Base-by-base conservation (phyloP, 2,113 vertebrate species). In the Ictalurus punctatus region DNA sequence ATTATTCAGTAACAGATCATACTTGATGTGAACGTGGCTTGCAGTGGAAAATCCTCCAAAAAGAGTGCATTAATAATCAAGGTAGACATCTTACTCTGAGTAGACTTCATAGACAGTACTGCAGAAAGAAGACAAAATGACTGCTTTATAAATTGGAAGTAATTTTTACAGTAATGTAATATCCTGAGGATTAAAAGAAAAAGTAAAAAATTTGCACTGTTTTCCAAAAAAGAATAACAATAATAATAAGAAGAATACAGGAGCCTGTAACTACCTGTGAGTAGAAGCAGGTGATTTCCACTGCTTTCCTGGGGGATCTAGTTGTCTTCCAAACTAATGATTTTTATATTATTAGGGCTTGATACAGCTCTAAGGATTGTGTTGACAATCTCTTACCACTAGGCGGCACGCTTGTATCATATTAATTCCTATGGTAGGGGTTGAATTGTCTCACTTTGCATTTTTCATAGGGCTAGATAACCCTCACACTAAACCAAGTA, bases 391-490 rank as follows among this genome's bases (percentile, higher is more conserved):
- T 0, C 0, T 0, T n/a, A 17, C 94, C 95, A 93, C 94, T 91
- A 94, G 94, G 93, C 71, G 95, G 93, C 94, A 25, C 91, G 85
- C 94, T 95, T 93, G 94, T 84, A 87, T 91, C 89, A 87, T 91
- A 65, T 76, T 90, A 48, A 23, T 76, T 37, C 12, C 44, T 59
- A 3, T 14, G 0, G 23, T 17, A 69, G n/a, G 10, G 65, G 48
- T 84, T 67, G 52, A 73, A 56, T 59, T 40, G 40, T 79, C 37
- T 25, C 9, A 3, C 3, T 58, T n/a, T 16, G 58, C n/a, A 86
- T 23, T 78, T 59, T 78, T 25, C 14, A 21, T 81, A 4, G 0
- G 25, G 0, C 17, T 48, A 27, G 59, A 65, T n/a, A 48, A n/a
- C 14, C 2, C 25, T 52, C 6, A 67, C n/a, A 65, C 4, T 67